Conservation (phyloP, 2,797 vertebrate genomes). For the Cyprinella venusta region DNA sequence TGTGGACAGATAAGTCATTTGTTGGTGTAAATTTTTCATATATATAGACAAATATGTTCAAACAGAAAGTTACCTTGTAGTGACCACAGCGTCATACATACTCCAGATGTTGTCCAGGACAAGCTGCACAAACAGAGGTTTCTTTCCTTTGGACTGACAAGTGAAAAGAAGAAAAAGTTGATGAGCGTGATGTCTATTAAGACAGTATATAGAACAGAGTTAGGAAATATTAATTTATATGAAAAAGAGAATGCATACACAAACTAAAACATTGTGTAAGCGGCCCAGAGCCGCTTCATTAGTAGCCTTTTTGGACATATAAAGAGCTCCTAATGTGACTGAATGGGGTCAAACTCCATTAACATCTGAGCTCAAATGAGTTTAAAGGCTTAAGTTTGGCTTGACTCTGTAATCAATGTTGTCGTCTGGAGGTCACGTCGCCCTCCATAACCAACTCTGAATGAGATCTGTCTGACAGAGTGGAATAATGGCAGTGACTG, state of each 20-base stretch:
- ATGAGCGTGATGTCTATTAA: neutral
- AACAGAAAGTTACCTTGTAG: slow-evolving; percentile 78
- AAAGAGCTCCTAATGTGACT: slow-evolving; percentile 1
- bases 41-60: neutral
- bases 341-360: slow-evolving; percentile 45
- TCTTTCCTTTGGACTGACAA: slow-evolving; percentile 91
- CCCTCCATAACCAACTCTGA: slow-evolving; percentile 25
- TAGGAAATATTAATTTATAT: neutral
- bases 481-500: slow-evolving; percentile 48
- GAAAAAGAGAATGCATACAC: slow-evolving; percentile 4
- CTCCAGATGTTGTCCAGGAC: slow-evolving; percentile 98
- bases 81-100: slow-evolving; percentile 91
- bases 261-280: neutral
- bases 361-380: slow-evolving; percentile 13
- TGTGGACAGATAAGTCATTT: neutral
- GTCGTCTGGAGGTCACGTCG: slow-evolving; percentile 49
- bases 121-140: slow-evolving; percentile 93
- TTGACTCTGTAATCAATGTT: slow-evolving; percentile 33
- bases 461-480: slow-evolving; percentile 35
- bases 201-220: neutral
- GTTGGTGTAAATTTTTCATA: neutral
- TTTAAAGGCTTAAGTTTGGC: slow-evolving; percentile 36
- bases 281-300: neutral
- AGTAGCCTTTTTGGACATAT: neutral
- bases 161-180: slow-evolving; percentile 32